Base-by-base conservation (phyloP, 2,888 invertebrate species). In the Pseudanteris insignis region DNA sequence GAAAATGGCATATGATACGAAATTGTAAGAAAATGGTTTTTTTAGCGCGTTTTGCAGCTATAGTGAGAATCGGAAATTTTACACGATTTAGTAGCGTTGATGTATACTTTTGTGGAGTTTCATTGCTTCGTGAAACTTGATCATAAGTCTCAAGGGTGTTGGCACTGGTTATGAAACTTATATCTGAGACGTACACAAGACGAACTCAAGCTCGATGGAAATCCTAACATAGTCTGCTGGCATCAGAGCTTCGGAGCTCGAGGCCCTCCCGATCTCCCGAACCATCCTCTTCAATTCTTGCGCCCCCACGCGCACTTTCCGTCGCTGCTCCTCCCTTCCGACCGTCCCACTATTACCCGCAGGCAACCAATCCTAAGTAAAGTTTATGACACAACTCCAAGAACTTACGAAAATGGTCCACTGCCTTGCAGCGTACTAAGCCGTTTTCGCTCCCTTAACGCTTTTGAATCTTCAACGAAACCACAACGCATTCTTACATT, bases 331-430 rank as follows among this genome's bases (percentile, higher is more conserved):
- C 65, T 63, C 66, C 64, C 63, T 70, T 70, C 66, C 67, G 66
- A 41, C 68, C 50, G 66, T 68, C 70, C 73, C 72, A 70, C 72
- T 71, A 70, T 67, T 70, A 73, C 75, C 76, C 72, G 73, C 72
- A 70, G 74, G 77, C 77, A 76, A 77, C 77, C 77, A 77, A 78
- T 78, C 77, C 76, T 68, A 72, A 77, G 75, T 73, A 77, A 78
- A 78, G 77, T 78, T 78, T 78, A 77, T 78, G 76, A 78, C 73
- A 77, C 77, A 78, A 77, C 77, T 78, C 73, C 72, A 70, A 65
- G 75, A 74, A 74, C 74, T 73, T 73, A 69, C 65, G 71, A 73
- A 74, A 74, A 74, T 74, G 74, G 73, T 70, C 74, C 61, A 59
- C 54, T 70, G 69, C 72, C 69, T 73, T 66, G 67, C 38, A 62